Base-by-base conservation (phyloP, 1,140 invertebrate genomes). In the Drosophila repletoides region DNA sequence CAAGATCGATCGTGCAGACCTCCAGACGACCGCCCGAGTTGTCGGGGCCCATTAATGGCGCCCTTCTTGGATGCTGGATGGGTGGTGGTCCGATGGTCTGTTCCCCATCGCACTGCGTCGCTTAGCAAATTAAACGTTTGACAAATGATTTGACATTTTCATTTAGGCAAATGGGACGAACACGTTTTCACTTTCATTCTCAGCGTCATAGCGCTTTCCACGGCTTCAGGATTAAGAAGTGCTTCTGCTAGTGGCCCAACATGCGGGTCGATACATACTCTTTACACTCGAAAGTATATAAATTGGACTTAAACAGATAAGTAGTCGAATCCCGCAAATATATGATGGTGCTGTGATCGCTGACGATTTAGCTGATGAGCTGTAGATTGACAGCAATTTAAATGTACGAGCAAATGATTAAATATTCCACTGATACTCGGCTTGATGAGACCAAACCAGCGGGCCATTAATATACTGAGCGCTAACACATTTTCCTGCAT, bases 71-170 rank as follows among this genome's bases (percentile, higher is more conserved):
- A 15, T 1, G 41, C 52, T 26, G 36, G 26, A 12, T 51, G 24
- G 46, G 38, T 46, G 14, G 24, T 53, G 12, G 21, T 40, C 10
- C 5, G 14, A 15, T 24, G 21, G 28, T 10, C 34, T 40, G 4
- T 12, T 34, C 31, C 12, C 14, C 55, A 75, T n/a, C 36, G 61
- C 53, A 46, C 55, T 45, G 41, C 45, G 43, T 68, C 68, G 56
- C 36, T 59, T 41, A 52, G 61, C 70, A 68, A 86, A 84, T 84
- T 86, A 79, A 86, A 65, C 40, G 56, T 61, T 84, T 84, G 79
- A 84, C 79, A 84, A 84, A 84, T 86, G 80, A 68, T 75, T 74
- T 84, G 79, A 86, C 80, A 84, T 67, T 72, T 76, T 52, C 80
- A 84, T 84, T 84, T 86, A 33, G 53, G 46, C 56, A 66, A 83